Evolutionary conservation across 92 coral and sea anemone species (phyloP).

Genomic region (Desmophyllum pertusum): DNA sequence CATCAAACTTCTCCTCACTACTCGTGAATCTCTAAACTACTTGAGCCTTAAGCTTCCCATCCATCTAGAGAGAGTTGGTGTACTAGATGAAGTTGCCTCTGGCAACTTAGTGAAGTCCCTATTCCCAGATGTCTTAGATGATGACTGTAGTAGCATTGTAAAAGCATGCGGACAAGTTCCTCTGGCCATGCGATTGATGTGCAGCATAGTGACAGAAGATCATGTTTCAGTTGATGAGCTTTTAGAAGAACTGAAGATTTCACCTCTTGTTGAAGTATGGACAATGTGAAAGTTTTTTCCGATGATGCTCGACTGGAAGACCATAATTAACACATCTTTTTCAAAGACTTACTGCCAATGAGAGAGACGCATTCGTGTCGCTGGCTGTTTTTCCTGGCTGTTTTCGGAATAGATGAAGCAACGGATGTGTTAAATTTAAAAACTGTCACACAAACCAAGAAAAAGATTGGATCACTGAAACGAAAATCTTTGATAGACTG

Average conservation of each 20-base stretch:
- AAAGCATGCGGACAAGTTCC: slow-evolving; percentile 19
- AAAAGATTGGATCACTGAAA: neutral
- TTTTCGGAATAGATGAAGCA: slow-evolving; percentile 1
- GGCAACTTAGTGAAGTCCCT: slow-evolving; percentile 1
- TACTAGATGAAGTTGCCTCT: slow-evolving; percentile 10
- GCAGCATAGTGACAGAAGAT: slow-evolving; percentile 18
- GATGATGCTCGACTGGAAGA: slow-evolving; percentile 4
- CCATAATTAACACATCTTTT: slow-evolving; percentile 19
- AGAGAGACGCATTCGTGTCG: slow-evolving; percentile 12
- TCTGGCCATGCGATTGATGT: slow-evolving; percentile 27
- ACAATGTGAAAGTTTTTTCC: neutral
- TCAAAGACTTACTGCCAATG: slow-evolving; percentile 1
- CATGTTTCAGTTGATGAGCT: neutral
- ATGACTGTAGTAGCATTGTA: neutral
- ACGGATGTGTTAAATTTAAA: neutral
- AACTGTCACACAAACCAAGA: neutral
- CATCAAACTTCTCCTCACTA: slow-evolving; percentile 2
- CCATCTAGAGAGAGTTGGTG: slow-evolving; percentile 9
- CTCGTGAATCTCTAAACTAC: slow-evolving; percentile 28
- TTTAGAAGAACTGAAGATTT: neutral
- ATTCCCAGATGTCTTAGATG: neutral
- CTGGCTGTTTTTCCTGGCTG: slow-evolving; percentile 21
- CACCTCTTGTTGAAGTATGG: slow-evolving; percentile 20
- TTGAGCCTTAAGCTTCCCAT: neutral
- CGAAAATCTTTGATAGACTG: slow-evolving; percentile 8